Evolutionary conservation across 2,797 vertebrate genomes (phyloP).

Genomic region (Bufotes viridis): DNA sequence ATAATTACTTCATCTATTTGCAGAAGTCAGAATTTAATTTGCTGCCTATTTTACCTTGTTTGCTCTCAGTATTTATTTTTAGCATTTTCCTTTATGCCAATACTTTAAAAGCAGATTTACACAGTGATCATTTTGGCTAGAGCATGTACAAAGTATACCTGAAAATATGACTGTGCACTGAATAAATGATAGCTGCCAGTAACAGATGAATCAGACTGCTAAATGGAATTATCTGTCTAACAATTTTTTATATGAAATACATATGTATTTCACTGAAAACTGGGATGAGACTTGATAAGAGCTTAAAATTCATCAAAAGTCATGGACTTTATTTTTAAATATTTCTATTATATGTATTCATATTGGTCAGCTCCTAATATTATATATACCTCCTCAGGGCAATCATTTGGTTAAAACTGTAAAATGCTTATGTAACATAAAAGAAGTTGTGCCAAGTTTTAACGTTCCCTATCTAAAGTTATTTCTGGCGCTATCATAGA

Average conservation of each 20-base stretch:
- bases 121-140: conserved; percentile 24
- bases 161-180: background rate
- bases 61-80: conserved; percentile 56
- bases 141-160: background rate
- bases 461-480: no score
- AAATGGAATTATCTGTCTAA: no score
- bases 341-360: background rate
- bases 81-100: conserved; percentile 38
- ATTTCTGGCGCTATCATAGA: no score
- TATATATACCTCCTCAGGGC: background rate
- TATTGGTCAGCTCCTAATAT: background rate
- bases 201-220: background rate
- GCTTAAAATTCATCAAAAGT: background rate
- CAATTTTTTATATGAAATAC: background rate
- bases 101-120: conserved; percentile 34
- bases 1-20: conserved; percentile 54
- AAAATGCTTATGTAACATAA: no score
- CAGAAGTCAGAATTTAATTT: conserved; percentile 56
- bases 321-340: background rate
- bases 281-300: background rate
- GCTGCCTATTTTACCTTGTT: conserved; percentile 47
- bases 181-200: background rate
- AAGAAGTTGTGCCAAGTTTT: no score
- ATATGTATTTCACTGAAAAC: background rate
- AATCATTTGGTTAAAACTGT: no score